A percentile compares a stretch with the other conserved stretches of the same genome.
Conservation (phyloP, 2,113 vertebrate species). For the Camarhynchus parvulus region DNA sequence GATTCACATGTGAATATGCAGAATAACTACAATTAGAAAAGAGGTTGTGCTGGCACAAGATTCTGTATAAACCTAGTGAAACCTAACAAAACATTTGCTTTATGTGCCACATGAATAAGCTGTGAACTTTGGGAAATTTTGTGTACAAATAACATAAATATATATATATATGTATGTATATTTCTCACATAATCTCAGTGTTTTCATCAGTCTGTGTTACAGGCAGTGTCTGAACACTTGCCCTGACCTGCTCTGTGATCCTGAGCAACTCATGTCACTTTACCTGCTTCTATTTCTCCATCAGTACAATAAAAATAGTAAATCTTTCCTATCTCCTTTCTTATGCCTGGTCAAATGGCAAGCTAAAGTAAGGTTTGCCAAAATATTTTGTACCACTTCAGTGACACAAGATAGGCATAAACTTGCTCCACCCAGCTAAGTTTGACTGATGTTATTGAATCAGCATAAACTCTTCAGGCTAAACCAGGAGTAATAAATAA, state of each 20-base stretch:
- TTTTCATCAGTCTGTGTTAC: background rate
- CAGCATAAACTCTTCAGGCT: background rate
- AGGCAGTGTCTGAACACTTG: background rate
- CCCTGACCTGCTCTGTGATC: background rate
- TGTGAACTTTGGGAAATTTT: background rate
- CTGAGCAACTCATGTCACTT: background rate
- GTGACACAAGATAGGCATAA: background rate
- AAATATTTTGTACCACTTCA: background rate
- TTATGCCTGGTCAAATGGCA: background rate
- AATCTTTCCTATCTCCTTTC: constrained; percentile 5
- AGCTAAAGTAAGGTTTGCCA: background rate
- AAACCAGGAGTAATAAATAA: background rate
- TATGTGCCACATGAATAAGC: background rate
- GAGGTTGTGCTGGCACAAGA: background rate
- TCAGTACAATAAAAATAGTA: background rate
- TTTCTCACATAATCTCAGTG: background rate
- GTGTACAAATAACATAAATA: background rate
- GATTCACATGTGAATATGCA: background rate
- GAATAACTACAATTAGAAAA: background rate
- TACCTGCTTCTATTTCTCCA: background rate
- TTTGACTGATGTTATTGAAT: background rate
- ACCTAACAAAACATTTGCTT: background rate
- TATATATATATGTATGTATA: background rate
- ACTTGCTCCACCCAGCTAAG: background rate
- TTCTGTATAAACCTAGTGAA: background rate